Evolutionary conservation across 2,888 invertebrate species (phyloP), one percentile per base, ranked within the genome.

Genomic region (Leuctra nigra): DNA sequence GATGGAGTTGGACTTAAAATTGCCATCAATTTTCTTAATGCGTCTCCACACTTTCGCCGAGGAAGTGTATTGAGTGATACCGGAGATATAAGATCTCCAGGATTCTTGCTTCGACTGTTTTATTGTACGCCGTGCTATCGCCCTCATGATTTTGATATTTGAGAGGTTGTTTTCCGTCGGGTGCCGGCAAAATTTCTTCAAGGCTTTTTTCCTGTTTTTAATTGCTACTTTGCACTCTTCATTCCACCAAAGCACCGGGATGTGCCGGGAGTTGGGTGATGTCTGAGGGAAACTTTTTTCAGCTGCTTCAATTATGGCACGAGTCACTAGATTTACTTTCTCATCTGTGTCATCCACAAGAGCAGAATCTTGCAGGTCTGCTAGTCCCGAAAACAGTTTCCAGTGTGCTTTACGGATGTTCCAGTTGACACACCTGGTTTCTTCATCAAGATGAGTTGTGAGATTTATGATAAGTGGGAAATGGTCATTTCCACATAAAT

Each of bases 231-330:
- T 18, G 36, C 53, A 53, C 6, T 53, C 38, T 9, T 7, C 20
- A 16, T 53, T 53, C 53, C 53, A 53, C 36, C 36, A 53, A 2
- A 38, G 36, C 16, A 53, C 53, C 2, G 53, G 53, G 2, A 24
- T 36, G 20, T 20, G 53, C 1, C 39, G 38, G 3, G 53, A 22
- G n/a, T 38, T 33, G 16, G 24, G 14, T n/a, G 48, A 48, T 16
- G 48, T 48, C 20, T 25, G 36, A 36, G 24, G 53, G 23, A 44
- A 22, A 7, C 20, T 44, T 23, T 44, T n/a, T 18, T 44, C 23
- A 20, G 44, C 23, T 14, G 41, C 41, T 2, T 18, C 7, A 6
- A 29, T 11, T 6, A 29, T 29, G 29, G 29, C 6, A 7, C 11
- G 29, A 7, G 29, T 29, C 7, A 29, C 11, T 29, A 6, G 6